phyloP scores from a whole-genome alignment of 2,113 vertebrate genomes.

The Podilymbus podiceps region DNA sequence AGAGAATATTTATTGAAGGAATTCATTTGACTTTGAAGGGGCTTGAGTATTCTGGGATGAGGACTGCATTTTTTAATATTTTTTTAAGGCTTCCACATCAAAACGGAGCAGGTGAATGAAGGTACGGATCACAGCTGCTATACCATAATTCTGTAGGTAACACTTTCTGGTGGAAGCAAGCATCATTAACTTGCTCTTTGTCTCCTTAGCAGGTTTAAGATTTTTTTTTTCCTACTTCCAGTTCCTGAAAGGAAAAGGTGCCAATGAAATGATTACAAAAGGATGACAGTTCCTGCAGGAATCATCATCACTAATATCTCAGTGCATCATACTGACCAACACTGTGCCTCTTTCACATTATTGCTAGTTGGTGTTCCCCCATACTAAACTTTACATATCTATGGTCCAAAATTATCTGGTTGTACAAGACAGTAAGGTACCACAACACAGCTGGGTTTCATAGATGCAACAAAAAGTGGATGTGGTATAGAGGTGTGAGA shows the following conservation, averaged over 20 bases:
- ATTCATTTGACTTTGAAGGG: neutral
- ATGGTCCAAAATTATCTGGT: neutral
- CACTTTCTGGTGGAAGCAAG: neutral
- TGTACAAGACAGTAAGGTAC: neutral
- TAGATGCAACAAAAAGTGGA: neutral
- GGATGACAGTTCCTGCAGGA: neutral
- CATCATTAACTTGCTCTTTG: neutral
- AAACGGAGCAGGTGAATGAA: neutral
- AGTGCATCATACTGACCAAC: neutral
- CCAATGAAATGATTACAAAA: neutral
- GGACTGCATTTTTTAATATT: neutral
- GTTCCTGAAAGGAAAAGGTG: neutral
- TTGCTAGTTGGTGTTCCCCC: neutral
- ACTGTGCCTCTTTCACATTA: neutral
- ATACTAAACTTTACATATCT: accelerated
- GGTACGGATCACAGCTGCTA: neutral
- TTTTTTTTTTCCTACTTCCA: neutral
- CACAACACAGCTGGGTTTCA: neutral
- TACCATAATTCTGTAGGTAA: neutral
- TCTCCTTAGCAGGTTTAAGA: neutral
- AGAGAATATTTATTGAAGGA: neutral
- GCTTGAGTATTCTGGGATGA: neutral
- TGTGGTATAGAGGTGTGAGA: neutral
- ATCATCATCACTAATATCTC: neutral
- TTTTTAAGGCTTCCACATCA: neutral